Percentiles rank a stretch among this genome's conserved stretches.
phyloP scores from a whole-genome alignment of 2,888 invertebrate genomes.

The Cybosia mesomella region DNA sequence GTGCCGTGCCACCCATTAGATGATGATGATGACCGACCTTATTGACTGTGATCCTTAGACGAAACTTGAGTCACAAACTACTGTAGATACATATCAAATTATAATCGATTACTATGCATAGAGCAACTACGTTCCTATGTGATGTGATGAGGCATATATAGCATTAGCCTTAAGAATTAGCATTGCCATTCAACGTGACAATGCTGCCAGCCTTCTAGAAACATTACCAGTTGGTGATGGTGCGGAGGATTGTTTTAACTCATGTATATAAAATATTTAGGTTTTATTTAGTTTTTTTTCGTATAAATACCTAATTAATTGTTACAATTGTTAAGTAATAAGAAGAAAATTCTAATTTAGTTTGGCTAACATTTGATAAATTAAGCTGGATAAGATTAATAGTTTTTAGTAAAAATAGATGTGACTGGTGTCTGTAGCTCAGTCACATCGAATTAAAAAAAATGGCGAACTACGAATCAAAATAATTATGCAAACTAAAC shows the following conservation, averaged over 20 bases:
- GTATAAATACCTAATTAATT: not conserved
- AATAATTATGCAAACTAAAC: conserved; percentile 73
- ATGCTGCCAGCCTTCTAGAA: too few species aligned
- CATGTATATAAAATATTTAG: not conserved
- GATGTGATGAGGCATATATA: not conserved
- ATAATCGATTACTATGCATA: not conserved
- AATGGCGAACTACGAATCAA: conserved; percentile 54
- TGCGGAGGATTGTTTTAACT: too few species aligned
- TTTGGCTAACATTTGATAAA: not conserved
- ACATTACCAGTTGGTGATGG: not conserved
- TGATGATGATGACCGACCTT: conserved; percentile 41
- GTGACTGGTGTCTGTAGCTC: not conserved
- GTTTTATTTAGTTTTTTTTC: not conserved
- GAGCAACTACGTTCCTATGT: not conserved
- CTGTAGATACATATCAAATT: not conserved
- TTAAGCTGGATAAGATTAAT: not conserved
- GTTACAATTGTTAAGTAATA: not conserved
- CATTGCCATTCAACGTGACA: not conserved
- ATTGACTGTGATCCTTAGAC: conserved; percentile 21
- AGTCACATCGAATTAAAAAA: conserved; percentile 3
- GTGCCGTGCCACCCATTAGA: conserved; percentile 31
- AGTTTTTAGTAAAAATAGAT: not conserved
- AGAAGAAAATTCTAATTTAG: too few species aligned
- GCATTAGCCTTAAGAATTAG: not conserved
- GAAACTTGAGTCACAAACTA: not conserved